Evolutionary conservation across 1,140 invertebrate genomes (phyloP).

Genomic region (Apis laboriosa): DNA sequence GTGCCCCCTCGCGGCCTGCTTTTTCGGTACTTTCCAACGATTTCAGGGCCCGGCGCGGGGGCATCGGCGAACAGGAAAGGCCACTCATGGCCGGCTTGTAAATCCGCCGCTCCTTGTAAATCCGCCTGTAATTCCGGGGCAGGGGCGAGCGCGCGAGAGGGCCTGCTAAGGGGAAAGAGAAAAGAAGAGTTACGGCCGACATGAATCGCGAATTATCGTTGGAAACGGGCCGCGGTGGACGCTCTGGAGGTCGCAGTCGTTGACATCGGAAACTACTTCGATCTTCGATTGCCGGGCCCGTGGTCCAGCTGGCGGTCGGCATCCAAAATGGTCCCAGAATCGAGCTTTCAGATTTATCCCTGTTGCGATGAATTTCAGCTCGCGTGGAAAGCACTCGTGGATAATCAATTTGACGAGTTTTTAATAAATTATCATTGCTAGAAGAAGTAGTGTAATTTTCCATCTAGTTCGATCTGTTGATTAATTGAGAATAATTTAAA

Average conservation of each 20-base stretch:
- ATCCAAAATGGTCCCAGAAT: constrained; percentile 36
- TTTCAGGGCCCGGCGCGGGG: constrained; percentile 54
- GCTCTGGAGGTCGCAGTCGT: constrained; percentile 68
- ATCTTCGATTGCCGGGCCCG: constrained; percentile 67
- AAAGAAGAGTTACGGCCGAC: constrained; percentile 77
- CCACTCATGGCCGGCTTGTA: constrained; percentile 78
- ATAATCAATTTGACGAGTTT: too few species aligned
- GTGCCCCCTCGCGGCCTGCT: constrained; percentile 50
- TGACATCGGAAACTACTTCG: constrained; percentile 79
- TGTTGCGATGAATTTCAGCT: too few species aligned
- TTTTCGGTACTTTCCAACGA: constrained; percentile 65
- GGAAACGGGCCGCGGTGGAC: constrained; percentile 69
- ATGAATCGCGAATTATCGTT: constrained; percentile 78
- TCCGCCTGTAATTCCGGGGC: constrained; percentile 75
- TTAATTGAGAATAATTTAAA: too few species aligned
- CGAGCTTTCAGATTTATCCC: background rate
- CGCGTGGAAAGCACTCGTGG: too few species aligned
- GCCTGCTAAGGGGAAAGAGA: constrained; percentile 53
- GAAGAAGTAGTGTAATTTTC: too few species aligned
- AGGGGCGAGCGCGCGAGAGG: constrained; percentile 62
- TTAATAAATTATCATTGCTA: too few species aligned
- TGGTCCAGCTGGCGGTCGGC: constrained; percentile 55
- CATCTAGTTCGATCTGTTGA: too few species aligned
- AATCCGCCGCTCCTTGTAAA: constrained; percentile 77
- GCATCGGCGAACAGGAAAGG: constrained; percentile 75